phyloP scores from a whole-genome alignment of 2,797 vertebrate genomes.

The Anguilla pacifica region DNA sequence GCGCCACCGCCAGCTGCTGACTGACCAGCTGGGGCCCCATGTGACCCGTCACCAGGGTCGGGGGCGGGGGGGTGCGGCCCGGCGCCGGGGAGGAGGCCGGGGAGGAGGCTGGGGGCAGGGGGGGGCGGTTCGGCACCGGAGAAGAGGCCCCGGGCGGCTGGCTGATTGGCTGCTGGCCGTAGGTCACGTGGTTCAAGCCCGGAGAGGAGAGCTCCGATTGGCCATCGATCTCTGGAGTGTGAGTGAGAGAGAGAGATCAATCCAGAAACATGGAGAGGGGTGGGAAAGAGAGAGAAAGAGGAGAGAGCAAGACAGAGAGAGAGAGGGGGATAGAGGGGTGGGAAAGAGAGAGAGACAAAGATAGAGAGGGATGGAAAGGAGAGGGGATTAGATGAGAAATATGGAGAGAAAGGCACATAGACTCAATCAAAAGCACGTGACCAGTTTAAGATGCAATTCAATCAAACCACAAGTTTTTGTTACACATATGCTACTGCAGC shows the following conservation, averaged over 20 bases:
- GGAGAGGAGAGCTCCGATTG: slow-evolving; percentile 79
- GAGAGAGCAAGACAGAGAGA: slow-evolving; percentile 54
- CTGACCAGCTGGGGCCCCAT: slow-evolving; percentile 70
- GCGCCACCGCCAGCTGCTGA: slow-evolving; percentile 84
- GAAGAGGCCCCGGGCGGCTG: slow-evolving; percentile 77
- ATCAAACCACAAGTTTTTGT: too few species aligned
- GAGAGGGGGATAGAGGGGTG: neutral
- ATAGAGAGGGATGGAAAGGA: neutral
- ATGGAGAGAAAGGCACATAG: neutral
- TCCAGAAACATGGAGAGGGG: too few species aligned
- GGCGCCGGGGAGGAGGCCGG: slow-evolving; percentile 75
- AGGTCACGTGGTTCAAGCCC: slow-evolving; percentile 79
- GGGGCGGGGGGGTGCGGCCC: slow-evolving; percentile 77
- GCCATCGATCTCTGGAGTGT: slow-evolving; percentile 76
- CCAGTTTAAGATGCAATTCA: too few species aligned
- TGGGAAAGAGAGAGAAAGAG: too few species aligned
- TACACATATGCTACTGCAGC: too few species aligned
- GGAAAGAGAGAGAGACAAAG: neutral
- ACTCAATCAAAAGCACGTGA: too few species aligned
- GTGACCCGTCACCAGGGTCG: neutral
- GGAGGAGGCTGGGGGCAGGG: slow-evolving; percentile 56
- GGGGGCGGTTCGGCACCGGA: slow-evolving; percentile 59
- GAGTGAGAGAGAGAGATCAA: too few species aligned
- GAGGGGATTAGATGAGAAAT: neutral
- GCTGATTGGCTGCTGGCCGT: slow-evolving; percentile 76